phyloP scores from a whole-genome alignment of 2,113 vertebrate species.

The Aspiorhynchus laticeps region DNA sequence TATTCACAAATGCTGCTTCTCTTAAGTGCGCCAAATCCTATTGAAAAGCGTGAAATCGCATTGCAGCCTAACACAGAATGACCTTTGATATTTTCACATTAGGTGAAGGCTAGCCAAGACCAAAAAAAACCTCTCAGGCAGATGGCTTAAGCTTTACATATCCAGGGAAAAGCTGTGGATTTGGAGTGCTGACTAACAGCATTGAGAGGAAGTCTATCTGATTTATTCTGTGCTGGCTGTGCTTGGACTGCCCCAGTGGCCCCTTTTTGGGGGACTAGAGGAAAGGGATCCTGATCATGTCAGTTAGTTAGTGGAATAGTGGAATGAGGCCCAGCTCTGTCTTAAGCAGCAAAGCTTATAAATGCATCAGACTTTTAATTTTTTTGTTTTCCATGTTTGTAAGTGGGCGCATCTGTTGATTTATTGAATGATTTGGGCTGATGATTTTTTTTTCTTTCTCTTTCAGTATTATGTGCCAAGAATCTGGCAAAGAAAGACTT shows the following conservation, averaged over 20 bases:
- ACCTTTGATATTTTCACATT: slow-evolving; percentile 18
- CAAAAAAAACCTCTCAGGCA: not conserved
- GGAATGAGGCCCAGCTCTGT: not conserved
- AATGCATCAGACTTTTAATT: not conserved
- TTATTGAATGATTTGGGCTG: not conserved
- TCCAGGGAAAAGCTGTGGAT: slow-evolving; percentile 18
- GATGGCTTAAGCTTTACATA: slow-evolving; percentile 25
- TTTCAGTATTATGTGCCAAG: slow-evolving; percentile 98
- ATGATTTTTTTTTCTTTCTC: slow-evolving; percentile 60
- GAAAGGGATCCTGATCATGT: slow-evolving; percentile 14
- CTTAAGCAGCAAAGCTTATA: not conserved
- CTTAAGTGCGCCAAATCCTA: not conserved
- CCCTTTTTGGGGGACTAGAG: not conserved
- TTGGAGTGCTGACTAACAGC: slow-evolving; percentile 32
- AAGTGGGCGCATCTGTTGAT: not conserved
- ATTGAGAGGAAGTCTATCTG: slow-evolving; percentile 7
- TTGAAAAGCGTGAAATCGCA: slow-evolving; percentile 24
- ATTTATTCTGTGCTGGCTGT: slow-evolving; percentile 22
- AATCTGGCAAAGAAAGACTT: slow-evolving; percentile 99
- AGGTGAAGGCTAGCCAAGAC: not conserved
- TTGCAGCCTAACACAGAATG: slow-evolving; percentile 15
- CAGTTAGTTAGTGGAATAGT: slow-evolving; percentile 8
- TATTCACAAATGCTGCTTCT: slow-evolving; percentile 28
- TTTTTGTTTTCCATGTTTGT: not conserved
- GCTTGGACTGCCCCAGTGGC: not conserved